These are phyloP conservation scores for Pegea sp. DNA, from an alignment of 23 tunicate species.

Conservation along the genomic window DNA sequence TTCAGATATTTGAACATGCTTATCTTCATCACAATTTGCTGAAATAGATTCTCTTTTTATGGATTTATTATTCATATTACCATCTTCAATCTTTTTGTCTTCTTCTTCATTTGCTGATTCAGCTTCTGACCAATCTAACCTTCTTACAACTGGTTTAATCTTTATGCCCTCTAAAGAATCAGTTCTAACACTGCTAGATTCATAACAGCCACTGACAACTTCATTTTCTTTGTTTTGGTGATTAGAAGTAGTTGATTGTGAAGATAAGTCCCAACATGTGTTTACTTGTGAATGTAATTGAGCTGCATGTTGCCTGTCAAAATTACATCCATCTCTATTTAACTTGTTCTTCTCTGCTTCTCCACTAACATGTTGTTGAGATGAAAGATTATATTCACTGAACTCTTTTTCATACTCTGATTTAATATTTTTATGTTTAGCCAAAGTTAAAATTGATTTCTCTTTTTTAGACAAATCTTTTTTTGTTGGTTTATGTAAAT, in stretches of 20 bases:
- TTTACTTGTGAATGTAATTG: conserved; percentile 56
- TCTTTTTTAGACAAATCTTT: not conserved
- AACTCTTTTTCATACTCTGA: conserved; percentile 29
- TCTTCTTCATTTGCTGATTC: conserved; percentile 1
- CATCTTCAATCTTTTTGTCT: not conserved
- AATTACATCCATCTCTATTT: conserved; percentile 34
- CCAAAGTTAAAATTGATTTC: not conserved
- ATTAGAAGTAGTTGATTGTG: conserved; percentile 9
- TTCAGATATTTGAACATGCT: too few species aligned
- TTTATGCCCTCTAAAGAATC: not conserved
- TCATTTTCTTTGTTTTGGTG: not conserved
- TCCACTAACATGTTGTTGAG: conserved; percentile 1
- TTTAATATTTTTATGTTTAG: conserved; percentile 7
- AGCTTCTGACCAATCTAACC: conserved; percentile 50
- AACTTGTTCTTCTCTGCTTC: conserved; percentile 59
- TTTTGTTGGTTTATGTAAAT: conserved; percentile 38
- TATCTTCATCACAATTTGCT: conserved; percentile 7
- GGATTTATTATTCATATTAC: not conserved
- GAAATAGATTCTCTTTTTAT: not conserved
- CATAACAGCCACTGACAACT: not conserved
- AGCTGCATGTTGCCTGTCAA: conserved; percentile 48
- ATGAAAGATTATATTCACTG: conserved; percentile 8
- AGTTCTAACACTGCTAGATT: not conserved
- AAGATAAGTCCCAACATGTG: conserved; percentile 58
- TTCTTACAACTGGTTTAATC: conserved; percentile 23